Evolutionary conservation across 2,888 invertebrate species (phyloP), one percentile per base, ranked within the genome.

Genomic region (Eurois occulta): DNA sequence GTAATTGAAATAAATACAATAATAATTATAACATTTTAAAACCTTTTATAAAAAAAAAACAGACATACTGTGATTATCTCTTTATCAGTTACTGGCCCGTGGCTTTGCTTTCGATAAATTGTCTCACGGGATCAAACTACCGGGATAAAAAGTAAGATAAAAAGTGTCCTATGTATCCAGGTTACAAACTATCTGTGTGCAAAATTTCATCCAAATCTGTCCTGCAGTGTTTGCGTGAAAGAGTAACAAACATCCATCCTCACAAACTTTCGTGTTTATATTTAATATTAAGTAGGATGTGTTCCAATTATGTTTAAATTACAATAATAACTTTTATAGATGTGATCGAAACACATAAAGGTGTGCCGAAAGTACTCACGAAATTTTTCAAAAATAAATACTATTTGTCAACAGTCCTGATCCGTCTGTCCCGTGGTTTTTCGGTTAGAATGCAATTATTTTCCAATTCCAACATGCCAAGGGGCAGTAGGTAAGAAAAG

Each of bases 381-480:
- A 41, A 55, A n/a, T n/a, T 16, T 32, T 21, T 28, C 21, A 38
- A 35, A 41, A 55, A 52, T 35, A 67, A 41, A 43, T 1, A 48
- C 4, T 46, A n/a, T 52, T 60, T 79, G 60, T 60, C 64, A 60
- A 52, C 41, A 28, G 21, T 55, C 35, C 11, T 1, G 32, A 58
- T 65, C 75, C 28, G 46, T 55, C 24, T 70, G 85, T 60, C 67
- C 43, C 38, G 71, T 82, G 85, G 79, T 83, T 83, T 78, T 72
- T 70, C 52, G 41, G 75, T 75, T 77, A 74, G 38, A 78, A 89
- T 88, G 72, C 78, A 85, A 88, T 89, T 88, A 90, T 90, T 91
- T 91, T 91, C 90, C 90, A 90, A 92, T 92, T 91, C 87, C 88
- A 88, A 86, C 85, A 83, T 84, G 83, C 87, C 87, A 86, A 83